Base-by-base conservation (phyloP, 2,888 invertebrate species). In the Drosophila neotestacea region DNA sequence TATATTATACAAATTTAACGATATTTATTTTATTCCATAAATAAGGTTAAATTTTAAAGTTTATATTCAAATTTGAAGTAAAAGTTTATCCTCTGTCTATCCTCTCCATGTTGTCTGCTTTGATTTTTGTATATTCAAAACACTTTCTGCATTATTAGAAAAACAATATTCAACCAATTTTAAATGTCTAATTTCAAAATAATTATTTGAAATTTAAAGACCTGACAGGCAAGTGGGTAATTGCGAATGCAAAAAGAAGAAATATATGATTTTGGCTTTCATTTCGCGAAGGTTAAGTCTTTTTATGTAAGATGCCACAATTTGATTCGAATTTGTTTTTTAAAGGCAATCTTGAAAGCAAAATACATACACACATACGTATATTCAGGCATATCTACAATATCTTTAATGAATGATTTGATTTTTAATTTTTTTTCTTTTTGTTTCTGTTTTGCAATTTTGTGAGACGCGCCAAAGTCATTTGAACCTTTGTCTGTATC, bases 301-400 rank as follows among this genome's bases (percentile, higher is more conserved):
- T 59, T 81, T 86, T 85, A 88, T 88, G 81, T 88, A 85, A 85
- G 87, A 84, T 86, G 87, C 84, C 87, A 70, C 70, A 83, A 70
- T 83, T 83, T 86, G 84, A 83, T 88, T 83, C 65, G 89, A 75
- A 63, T 83, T 82, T 64, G 58, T 67, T 84, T 55, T 55, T 71
- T 50, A 39, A 69, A 68, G 69, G 64, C 60, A 61, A 62, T 77
- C 70, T 81, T 67, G 44, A 73, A 63, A 54, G 61, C 70, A 62
- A 6, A 32, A 32, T 7, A 48, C 27, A 62, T 50, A 46, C 46
- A 48, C 11, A 38, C 50, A 27, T 5, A 32, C 32, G 44, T 27
- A 28, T 36, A 16, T 13, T 10, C 44, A 46, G 30, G 41, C 56
- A 48, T 55, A 75, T 73, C 50, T 64, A 67, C 70, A 79, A 75